These are phyloP conservation scores for Bettongia penicillata DNA, from an alignment of 2,113 vertebrate genomes.

Conservation along the genomic window DNA sequence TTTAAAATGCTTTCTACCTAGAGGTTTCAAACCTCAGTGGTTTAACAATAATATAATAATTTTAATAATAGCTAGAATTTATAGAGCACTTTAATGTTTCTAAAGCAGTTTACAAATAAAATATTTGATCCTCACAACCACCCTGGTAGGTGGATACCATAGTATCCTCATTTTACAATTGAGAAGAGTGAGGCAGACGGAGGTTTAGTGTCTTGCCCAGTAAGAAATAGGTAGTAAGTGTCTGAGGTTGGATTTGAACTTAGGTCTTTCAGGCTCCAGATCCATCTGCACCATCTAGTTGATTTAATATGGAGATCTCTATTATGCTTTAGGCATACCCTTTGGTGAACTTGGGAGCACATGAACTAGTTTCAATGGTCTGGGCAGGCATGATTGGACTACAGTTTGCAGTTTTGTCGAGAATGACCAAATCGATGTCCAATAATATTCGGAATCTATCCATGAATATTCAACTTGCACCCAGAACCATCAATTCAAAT, in stretches of 20 bases:
- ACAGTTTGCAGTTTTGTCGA: neutral
- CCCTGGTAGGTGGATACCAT: neutral
- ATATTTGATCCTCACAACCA: neutral
- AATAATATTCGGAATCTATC: neutral
- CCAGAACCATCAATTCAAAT: neutral
- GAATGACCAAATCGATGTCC: neutral
- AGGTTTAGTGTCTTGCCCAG: neutral
- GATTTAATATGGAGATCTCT: neutral
- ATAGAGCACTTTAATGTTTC: neutral
- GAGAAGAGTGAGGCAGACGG: neutral
- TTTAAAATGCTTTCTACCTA: neutral
- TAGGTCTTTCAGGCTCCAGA: neutral
- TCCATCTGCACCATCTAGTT: neutral
- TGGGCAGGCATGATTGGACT: neutral
- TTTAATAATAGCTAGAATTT: neutral
- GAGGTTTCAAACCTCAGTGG: neutral
- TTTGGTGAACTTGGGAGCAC: neutral
- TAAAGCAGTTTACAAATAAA: neutral
- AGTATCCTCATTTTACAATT: neutral
- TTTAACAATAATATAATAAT: neutral
- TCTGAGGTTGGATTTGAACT: neutral
- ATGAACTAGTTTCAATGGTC: neutral
- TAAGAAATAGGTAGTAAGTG: neutral
- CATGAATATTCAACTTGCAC: neutral
- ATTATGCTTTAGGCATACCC: neutral